Evolutionary conservation across 2,888 invertebrate genomes (phyloP).

Genomic region (Dendrolimus pini): DNA sequence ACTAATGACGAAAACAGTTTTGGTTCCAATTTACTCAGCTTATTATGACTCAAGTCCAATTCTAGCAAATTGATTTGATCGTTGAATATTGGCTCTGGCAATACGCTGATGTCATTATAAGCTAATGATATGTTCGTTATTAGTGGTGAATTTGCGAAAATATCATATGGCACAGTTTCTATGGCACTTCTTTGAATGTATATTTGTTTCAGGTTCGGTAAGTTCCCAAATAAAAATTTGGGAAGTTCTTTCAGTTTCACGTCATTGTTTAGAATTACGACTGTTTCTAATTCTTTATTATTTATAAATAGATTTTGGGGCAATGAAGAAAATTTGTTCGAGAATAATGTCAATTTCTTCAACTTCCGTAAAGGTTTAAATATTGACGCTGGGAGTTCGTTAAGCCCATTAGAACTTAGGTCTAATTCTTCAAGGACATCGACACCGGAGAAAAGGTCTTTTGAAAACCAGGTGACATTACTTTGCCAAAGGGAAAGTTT

Average conservation of each 20-base stretch:
- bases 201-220: conserved; percentile 74
- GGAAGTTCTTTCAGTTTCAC: conserved; percentile 77
- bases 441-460: conserved; percentile 79
- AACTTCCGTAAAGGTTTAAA: conserved; percentile 79
- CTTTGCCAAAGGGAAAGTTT: conserved; percentile 83
- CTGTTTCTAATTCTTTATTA: conserved; percentile 68
- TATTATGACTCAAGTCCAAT: conserved; percentile 81
- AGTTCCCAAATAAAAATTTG: conserved; percentile 75
- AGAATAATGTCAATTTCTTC: conserved; percentile 79
- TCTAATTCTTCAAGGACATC: conserved; percentile 80
- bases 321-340: conserved; percentile 80
- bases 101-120: conserved; percentile 68
- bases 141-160: conserved; percentile 77
- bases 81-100: conserved; percentile 79
- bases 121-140: conserved; percentile 79
- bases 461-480: conserved; percentile 78
- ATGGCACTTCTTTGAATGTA: conserved; percentile 77
- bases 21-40: conserved; percentile 74
- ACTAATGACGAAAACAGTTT: conserved; percentile 74
- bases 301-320: conserved; percentile 77
- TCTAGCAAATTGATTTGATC: conserved; percentile 78
- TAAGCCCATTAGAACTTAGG: conserved; percentile 80
- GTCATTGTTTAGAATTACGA: conserved; percentile 77
- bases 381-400: conserved; percentile 76
- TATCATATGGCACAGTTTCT: conserved; percentile 74